phyloP scores from a whole-genome alignment of 2,797 vertebrate species.

The Malurus splendens region DNA sequence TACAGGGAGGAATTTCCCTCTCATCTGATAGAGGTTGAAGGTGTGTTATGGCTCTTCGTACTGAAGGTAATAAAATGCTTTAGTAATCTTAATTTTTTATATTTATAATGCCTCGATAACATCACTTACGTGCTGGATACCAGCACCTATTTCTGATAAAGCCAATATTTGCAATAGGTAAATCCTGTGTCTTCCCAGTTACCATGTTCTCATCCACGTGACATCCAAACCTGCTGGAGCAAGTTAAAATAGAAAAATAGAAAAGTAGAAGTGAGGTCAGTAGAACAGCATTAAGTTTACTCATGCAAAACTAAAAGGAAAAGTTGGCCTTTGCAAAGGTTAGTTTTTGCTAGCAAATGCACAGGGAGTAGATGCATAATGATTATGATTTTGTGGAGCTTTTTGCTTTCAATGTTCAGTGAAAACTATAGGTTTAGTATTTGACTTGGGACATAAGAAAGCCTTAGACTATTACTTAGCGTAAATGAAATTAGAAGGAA shows the following conservation, averaged over 20 bases:
- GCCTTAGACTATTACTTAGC: not conserved
- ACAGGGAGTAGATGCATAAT: not conserved
- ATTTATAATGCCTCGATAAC: not conserved
- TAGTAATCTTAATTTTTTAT: not conserved
- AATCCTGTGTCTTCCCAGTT: not conserved
- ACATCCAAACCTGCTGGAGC: not conserved
- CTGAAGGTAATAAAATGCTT: not conserved
- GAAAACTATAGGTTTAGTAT: not conserved
- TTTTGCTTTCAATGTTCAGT: not conserved
- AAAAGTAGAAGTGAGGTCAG: not conserved
- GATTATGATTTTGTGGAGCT: not conserved
- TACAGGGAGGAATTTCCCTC: not conserved
- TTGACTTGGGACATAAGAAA: not conserved
- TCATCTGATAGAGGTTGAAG: not conserved
- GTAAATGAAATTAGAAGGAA: slow-evolving; percentile 14
- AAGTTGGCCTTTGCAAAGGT: not conserved
- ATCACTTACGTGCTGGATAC: not conserved
- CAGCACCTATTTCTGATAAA: not conserved
- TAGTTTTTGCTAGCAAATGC: not conserved
- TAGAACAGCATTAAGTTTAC: slow-evolving; percentile 12
- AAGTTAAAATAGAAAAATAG: not conserved
- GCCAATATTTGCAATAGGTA: not conserved
- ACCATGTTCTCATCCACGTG: rapidly evolving
- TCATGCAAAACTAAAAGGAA: not conserved
- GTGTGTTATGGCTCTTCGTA: not conserved